Evolutionary conservation across 2,888 invertebrate genomes (phyloP).

Genomic region (Tinea semifulvella): DNA sequence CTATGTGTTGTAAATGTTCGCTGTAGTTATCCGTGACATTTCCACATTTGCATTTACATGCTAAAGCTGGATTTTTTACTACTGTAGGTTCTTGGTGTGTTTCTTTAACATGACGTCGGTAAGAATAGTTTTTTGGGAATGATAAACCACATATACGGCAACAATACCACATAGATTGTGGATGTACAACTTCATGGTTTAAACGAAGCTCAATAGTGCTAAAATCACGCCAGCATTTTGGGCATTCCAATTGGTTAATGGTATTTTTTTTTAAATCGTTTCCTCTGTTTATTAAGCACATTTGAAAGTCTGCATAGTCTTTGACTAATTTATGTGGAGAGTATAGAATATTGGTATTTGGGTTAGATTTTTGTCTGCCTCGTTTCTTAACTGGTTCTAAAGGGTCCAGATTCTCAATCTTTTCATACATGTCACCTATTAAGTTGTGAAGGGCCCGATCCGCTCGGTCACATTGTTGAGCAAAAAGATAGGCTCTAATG

Average conservation of each 20-base stretch:
- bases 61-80: conserved; percentile 1
- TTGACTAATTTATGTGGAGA: conserved; percentile 39
- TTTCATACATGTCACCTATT: conserved; percentile 47
- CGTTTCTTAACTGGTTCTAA: conserved; percentile 37
- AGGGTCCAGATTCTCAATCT: conserved; percentile 45
- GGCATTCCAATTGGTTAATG: conserved; percentile 39
- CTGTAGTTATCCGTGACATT: conserved; percentile 26
- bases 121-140: conserved; percentile 35
- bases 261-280: conserved; percentile 18
- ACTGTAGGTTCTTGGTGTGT: not conserved
- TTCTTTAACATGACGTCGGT: conserved; percentile 34
- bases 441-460: conserved; percentile 47
- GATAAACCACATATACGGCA: conserved; percentile 47
- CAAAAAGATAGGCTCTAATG: conserved; percentile 42
- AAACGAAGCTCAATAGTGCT: conserved; percentile 35
- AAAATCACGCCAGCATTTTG: conserved; percentile 44
- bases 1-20: conserved; percentile 42
- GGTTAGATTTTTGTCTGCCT: conserved; percentile 42
- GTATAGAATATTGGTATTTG: conserved; percentile 38
- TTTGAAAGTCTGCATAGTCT: conserved; percentile 47
- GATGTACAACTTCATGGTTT: conserved; percentile 45
- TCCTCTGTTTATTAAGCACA: conserved; percentile 35
- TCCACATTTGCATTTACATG: conserved; percentile 40
- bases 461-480: conserved; percentile 47
- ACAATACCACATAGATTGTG: conserved; percentile 48